Evolutionary conservation across 35 echinoderm and acorn worm genomes (phyloP).

Genomic region (Holothuria glaberrima): DNA sequence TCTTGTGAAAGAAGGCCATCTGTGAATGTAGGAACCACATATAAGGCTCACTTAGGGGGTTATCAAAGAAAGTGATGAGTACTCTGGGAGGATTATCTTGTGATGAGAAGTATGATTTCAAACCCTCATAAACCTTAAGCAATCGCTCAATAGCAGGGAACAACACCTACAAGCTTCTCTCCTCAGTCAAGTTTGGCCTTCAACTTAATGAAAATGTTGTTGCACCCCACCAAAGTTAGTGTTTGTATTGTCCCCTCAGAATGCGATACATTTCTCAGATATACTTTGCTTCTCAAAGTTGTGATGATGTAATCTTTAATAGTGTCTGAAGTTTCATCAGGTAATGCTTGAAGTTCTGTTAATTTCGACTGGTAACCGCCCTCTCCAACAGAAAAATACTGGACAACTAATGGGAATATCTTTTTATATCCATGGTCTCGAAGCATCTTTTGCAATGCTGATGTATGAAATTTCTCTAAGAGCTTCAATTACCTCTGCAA

Average conservation of each 20-base stretch:
- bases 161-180: conserved; percentile 5
- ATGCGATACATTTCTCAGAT: conserved; percentile 17
- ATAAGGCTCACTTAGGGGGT: background rate
- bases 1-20: background rate
- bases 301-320: background rate
- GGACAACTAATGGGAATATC: background rate
- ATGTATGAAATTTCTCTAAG: background rate
- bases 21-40: background rate
- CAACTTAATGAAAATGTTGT: background rate
- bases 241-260: conserved; percentile 24
- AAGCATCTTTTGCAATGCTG: conserved; percentile 10
- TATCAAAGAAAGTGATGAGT: background rate
- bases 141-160: conserved; percentile 15
- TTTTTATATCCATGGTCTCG: conserved; percentile 15
- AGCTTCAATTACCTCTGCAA: background rate
- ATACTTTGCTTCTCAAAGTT: conserved; percentile 4
- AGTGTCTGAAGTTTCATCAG: conserved; percentile 9
- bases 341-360: background rate
- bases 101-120: background rate
- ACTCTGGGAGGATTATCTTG: background rate
- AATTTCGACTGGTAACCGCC: conserved; percentile 1
- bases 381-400: background rate
- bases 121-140: background rate
- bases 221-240: conserved; percentile 17
- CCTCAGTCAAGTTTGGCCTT: no score